Evolutionary conservation across 2,113 vertebrate genomes (phyloP).

Genomic region (Astur gentilis): DNA sequence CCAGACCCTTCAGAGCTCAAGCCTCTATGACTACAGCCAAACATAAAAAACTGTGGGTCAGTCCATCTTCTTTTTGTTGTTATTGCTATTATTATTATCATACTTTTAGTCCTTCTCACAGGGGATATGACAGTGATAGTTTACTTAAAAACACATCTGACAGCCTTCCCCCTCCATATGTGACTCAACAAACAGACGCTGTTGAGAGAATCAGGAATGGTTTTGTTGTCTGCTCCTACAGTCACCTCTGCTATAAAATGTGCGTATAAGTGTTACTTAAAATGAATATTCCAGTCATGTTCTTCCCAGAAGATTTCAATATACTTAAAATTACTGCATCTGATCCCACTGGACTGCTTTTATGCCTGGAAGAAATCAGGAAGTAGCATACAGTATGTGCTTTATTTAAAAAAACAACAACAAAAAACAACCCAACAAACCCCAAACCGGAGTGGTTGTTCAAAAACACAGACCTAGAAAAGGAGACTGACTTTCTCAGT

Average conservation of each 20-base stretch:
- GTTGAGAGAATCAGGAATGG: neutral
- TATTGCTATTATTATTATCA: neutral
- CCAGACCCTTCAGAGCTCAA: neutral
- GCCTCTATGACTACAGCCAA: neutral
- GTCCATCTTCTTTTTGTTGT: neutral
- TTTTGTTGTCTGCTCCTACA: neutral
- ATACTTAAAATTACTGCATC: neutral
- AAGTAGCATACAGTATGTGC: neutral
- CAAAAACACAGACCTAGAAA: neutral
- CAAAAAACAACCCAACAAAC: neutral
- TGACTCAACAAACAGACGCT: neutral
- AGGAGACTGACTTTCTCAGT: neutral
- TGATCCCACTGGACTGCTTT: neutral
- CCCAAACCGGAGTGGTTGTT: neutral
- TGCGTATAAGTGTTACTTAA: neutral
- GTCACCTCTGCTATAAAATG: neutral
- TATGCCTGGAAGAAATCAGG: neutral
- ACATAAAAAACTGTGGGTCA: neutral
- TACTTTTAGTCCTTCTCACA: neutral
- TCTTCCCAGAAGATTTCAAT: neutral
- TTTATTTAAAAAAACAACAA: neutral
- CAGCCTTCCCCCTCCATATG: neutral
- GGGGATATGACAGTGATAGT: neutral
- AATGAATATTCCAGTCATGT: neutral
- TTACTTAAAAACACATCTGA: slow-evolving; percentile 6